Conservation (phyloP, 2,113 vertebrate species). For the Beaufortia kweichowensis region DNA sequence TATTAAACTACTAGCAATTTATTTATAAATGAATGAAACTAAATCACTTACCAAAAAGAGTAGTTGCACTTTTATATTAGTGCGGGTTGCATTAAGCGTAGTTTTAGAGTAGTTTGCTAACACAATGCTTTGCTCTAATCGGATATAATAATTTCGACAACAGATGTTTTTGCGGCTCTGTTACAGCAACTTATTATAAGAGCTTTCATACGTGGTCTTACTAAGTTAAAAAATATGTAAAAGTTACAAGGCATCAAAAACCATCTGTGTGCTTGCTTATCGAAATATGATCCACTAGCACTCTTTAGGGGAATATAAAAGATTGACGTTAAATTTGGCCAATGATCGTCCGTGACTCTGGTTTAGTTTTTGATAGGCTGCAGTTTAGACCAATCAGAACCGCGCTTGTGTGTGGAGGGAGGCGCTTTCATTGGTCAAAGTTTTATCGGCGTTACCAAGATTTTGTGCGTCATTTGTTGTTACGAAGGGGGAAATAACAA, state of each 20-base stretch:
- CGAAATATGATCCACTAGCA: no score
- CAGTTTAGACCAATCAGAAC: constrained; percentile 32
- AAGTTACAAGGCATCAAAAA: not conserved
- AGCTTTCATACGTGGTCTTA: not conserved
- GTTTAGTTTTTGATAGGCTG: not conserved
- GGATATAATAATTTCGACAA: not conserved
- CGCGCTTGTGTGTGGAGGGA: constrained; percentile 20
- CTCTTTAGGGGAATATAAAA: not conserved
- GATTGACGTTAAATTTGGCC: constrained; percentile 10
- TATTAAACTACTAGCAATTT: not conserved
- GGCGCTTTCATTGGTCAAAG: constrained; percentile 39
- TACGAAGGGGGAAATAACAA: constrained; percentile 15
- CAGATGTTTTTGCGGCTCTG: not conserved
- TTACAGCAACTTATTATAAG: not conserved
- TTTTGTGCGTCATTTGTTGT: constrained; percentile 34
- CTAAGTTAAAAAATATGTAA: no score
- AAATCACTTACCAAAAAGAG: not conserved
- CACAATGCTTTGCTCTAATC: not conserved
- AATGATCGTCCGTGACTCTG: not conserved
- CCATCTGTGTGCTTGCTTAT: not conserved
- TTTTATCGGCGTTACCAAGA: not conserved
- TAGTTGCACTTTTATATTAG: not conserved
- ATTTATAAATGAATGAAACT: not conserved
- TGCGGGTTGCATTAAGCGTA: not conserved
- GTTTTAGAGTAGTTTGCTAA: no score